A percentile compares a stretch with the other conserved stretches of the same genome.
Conservation (phyloP, 1,140 invertebrate species). For the Triops longicaudatus region DNA sequence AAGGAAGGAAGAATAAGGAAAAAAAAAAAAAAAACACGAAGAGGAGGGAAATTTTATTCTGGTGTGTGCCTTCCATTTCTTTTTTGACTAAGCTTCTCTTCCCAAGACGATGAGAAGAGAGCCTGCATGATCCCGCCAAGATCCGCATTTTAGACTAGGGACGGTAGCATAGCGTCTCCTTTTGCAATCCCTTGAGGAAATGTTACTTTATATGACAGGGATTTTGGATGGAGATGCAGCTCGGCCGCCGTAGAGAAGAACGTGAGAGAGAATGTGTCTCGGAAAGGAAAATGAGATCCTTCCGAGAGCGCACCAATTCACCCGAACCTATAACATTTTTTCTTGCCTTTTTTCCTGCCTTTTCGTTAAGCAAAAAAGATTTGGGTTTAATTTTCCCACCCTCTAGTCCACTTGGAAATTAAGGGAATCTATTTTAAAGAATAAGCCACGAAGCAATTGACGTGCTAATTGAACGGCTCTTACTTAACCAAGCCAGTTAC, state of each 20-base stretch:
- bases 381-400: no score
- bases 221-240: not conserved
- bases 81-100: not conserved
- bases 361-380: no score
- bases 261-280: no score
- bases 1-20: not conserved
- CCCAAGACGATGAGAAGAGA: not conserved
- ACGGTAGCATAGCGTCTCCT: not conserved
- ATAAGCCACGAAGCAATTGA: no score
- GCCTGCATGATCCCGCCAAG: not conserved
- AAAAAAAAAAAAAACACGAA: not conserved
- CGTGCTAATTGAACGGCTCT: no score
- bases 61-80: not conserved
- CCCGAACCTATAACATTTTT: slow-evolving; percentile 15
- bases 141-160: slow-evolving; percentile 11
- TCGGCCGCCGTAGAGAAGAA: not conserved
- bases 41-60: not conserved
- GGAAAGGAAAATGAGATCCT: not conserved
- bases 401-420: no score
- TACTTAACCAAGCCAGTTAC: no score
- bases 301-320: slow-evolving; percentile 1
- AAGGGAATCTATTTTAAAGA: no score
- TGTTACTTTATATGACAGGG: slow-evolving; percentile 15
- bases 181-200: not conserved
- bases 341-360: not conserved